Evolutionary conservation across 2,113 vertebrate genomes (phyloP).

Genomic region (Gadus chalcogrammus): DNA sequence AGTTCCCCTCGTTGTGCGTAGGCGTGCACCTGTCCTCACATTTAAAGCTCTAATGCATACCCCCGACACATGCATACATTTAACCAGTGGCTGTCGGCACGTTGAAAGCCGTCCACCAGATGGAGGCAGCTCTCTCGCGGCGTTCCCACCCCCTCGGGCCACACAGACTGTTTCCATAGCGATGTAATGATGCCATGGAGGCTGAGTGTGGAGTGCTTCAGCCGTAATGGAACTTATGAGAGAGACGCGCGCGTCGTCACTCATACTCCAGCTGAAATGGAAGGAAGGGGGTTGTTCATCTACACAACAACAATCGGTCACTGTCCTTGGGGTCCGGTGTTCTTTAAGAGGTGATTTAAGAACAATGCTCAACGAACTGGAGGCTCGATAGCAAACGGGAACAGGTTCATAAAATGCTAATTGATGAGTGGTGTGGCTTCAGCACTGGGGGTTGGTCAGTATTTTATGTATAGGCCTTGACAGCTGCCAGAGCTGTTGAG

Average conservation of each 20-base stretch:
- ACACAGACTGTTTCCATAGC: conserved; percentile 54
- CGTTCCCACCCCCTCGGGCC: conserved; percentile 1
- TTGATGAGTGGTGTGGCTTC: background rate
- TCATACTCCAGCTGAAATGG: conserved; percentile 24
- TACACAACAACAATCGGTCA: background rate
- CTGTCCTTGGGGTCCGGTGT: background rate
- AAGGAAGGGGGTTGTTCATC: background rate
- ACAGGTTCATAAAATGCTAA: conserved; percentile 14
- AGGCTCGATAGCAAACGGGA: background rate
- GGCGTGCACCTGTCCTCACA: background rate
- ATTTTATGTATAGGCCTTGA: background rate
- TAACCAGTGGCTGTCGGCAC: background rate
- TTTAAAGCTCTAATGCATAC: background rate
- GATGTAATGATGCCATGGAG: conserved; percentile 52
- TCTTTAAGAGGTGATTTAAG: conserved; percentile 22
- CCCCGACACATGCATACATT: too few relatives aligned
- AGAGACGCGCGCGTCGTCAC: conserved; percentile 16
- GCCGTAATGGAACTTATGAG: conserved; percentile 50
- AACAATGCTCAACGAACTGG: conserved; percentile 6
- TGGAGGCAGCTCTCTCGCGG: conserved; percentile 42
- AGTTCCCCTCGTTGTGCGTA: too few relatives aligned
- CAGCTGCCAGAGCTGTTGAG: too few relatives aligned
- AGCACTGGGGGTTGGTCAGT: background rate
- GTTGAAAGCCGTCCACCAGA: conserved; percentile 43
- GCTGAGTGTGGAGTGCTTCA: conserved; percentile 22